These are phyloP conservation scores for Meganola albula DNA, from an alignment of 2,888 invertebrate genomes.

Conservation along the genomic window DNA sequence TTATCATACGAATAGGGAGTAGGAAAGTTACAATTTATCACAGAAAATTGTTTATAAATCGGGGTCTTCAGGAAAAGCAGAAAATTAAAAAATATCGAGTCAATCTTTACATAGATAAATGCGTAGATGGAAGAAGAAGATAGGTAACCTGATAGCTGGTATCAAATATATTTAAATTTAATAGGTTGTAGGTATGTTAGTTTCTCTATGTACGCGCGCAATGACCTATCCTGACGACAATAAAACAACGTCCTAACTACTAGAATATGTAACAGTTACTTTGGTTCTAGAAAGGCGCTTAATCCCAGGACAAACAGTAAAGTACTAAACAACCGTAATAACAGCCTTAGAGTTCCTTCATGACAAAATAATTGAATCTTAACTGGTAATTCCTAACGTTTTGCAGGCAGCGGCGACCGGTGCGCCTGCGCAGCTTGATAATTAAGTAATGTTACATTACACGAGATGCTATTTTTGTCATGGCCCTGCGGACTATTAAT, in stretches of 20 bases:
- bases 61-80: no score
- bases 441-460: constrained; percentile 50
- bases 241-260: no score
- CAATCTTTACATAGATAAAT: no score
- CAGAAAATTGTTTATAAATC: no score
- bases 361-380: constrained; percentile 59
- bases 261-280: no score
- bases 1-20: constrained; percentile 26
- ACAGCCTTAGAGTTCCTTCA: constrained; percentile 39
- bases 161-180: no score
- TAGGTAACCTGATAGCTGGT: no score
- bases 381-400: constrained; percentile 40
- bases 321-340: constrained; percentile 41
- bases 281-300: no score
- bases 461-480: constrained; percentile 50
- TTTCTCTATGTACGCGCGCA: no score
- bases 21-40: constrained; percentile 4
- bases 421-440: constrained; percentile 27
- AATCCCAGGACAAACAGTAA: constrained; percentile 27
- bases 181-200: constrained; percentile 1
- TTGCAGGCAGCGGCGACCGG: constrained; percentile 23
- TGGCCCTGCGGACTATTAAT: constrained; percentile 53
- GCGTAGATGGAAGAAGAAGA: no score
- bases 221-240: no score
- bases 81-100: no score